Percentiles rank a stretch among this genome's conserved stretches.
These are phyloP conservation scores for Hymenopus coronatus DNA, from an alignment of 2,888 invertebrate species.

Conservation along the genomic window DNA sequence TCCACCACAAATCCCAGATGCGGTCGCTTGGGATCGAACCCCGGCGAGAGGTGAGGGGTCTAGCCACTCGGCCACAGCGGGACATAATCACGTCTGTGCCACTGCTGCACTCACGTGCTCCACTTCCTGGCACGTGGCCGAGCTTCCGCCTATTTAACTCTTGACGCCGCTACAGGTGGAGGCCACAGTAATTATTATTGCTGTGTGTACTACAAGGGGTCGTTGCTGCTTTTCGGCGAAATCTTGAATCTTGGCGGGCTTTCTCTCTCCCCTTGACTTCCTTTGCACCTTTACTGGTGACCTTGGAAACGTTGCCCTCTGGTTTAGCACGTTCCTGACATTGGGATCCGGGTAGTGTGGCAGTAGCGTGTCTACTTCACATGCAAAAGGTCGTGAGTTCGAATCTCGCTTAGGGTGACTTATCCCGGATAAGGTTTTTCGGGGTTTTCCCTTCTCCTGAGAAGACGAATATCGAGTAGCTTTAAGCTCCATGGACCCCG, in stretches of 20 bases:
- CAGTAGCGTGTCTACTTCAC: too few relatives aligned
- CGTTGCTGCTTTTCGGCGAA: not conserved
- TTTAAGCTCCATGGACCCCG: too few relatives aligned
- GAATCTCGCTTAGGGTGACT: too few relatives aligned
- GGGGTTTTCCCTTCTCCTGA: too few relatives aligned
- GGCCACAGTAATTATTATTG: not conserved
- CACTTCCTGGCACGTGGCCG: not conserved
- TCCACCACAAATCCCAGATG: too few relatives aligned
- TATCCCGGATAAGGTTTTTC: too few relatives aligned
- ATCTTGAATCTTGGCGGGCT: not conserved
- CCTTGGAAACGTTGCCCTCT: not conserved
- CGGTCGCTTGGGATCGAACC: too few relatives aligned
- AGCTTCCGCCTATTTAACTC: not conserved
- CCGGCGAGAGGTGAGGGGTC: too few relatives aligned
- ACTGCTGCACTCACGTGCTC: not conserved
- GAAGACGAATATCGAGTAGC: too few relatives aligned
- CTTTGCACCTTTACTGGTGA: not conserved
- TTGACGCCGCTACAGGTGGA: not conserved
- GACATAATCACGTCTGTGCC: not conserved
- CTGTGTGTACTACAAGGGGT: not conserved
- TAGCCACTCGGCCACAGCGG: too few relatives aligned
- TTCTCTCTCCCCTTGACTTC: not conserved
- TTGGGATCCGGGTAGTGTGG: too few relatives aligned
- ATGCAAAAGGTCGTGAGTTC: too few relatives aligned
- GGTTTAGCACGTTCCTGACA: not conserved